phyloP scores from a whole-genome alignment of 2,113 vertebrate species.

The Oncorhynchus kisutch region DNA sequence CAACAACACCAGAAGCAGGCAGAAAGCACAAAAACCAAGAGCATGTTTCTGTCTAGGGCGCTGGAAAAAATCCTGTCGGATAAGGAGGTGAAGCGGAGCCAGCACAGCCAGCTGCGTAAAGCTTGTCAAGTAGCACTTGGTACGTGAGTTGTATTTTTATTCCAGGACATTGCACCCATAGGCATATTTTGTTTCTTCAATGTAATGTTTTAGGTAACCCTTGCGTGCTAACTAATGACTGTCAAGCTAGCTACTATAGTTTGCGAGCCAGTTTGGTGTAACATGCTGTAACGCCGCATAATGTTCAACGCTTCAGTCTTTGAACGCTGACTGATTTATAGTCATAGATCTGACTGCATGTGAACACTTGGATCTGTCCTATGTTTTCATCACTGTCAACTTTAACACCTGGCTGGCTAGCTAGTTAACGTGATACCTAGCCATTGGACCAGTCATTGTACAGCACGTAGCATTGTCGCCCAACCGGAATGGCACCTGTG shows the following conservation, averaged over 20 bases:
- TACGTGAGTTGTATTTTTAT: conserved; percentile 58
- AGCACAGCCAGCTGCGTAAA: conserved; percentile 89
- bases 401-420: conserved; percentile 8
- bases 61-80: conserved; percentile 96
- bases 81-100: conserved; percentile 92
- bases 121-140: conserved; percentile 96
- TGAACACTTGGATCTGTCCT: not conserved
- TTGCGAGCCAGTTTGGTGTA: not conserved
- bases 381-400: not conserved
- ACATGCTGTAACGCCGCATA: not conserved
- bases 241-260: conserved; percentile 32
- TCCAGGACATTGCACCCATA: not conserved
- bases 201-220: not conserved
- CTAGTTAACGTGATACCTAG: conserved; percentile 21
- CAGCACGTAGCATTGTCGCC: conserved; percentile 58
- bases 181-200: not conserved
- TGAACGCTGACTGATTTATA: not conserved
- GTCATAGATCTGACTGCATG: not conserved
- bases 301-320: not conserved
- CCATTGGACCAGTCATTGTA: conserved; percentile 48
- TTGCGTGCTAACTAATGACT: not conserved
- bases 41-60: conserved; percentile 95
- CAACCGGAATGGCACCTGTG: no score
- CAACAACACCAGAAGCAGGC: conserved; percentile 58
- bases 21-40: conserved; percentile 88